phyloP scores from a whole-genome alignment of 2,797 vertebrate genomes.

The Oceanodroma leucorhoa region DNA sequence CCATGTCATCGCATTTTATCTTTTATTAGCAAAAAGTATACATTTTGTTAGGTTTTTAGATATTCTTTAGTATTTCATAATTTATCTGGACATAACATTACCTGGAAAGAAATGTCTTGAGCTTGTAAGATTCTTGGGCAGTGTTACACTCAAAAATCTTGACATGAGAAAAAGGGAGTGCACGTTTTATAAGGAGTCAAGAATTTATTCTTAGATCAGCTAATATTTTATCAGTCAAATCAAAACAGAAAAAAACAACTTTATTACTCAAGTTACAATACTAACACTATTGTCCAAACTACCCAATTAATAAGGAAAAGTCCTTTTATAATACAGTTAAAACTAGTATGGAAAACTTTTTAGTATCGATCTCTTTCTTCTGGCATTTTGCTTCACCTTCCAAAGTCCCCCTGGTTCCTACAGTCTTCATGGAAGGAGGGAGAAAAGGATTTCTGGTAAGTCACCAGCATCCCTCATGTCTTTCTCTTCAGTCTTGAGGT shows the following conservation, averaged over 20 bases:
- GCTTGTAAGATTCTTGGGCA: neutral
- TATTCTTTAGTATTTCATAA: neutral
- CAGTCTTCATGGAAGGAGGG: neutral
- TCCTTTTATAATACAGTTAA: neutral
- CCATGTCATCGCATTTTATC: neutral
- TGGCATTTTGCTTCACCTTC: neutral
- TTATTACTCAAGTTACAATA: neutral
- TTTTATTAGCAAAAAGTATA: neutral
- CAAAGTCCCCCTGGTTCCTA: neutral
- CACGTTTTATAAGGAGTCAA: neutral
- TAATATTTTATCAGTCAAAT: neutral
- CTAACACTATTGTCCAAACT: neutral
- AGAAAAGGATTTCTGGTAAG: neutral
- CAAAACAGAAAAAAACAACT: neutral
- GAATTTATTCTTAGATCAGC: neutral
- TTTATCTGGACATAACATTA: neutral
- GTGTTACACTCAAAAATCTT: neutral
- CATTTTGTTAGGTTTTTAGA: neutral
- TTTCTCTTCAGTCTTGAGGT: neutral
- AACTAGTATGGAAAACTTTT: neutral
- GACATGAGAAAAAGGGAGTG: neutral
- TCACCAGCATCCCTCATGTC: neutral
- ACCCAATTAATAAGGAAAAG: neutral
- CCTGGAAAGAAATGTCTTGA: neutral
- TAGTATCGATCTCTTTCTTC: neutral